phyloP scores from a whole-genome alignment of 2,888 invertebrate species.

The Stenodema calcarata region DNA sequence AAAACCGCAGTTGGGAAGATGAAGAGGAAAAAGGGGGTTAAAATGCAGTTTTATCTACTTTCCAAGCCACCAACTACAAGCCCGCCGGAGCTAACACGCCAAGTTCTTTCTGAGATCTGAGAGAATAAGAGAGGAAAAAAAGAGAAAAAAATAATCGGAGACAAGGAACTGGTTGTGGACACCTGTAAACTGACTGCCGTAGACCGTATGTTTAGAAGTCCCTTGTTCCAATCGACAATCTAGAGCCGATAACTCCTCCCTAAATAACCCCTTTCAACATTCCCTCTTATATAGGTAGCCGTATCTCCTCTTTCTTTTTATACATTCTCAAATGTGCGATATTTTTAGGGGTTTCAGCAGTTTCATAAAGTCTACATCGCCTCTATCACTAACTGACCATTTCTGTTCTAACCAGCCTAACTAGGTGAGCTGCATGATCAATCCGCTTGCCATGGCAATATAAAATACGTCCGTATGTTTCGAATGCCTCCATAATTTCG shows the following conservation, averaged over 20 bases:
- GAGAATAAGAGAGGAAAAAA: not conserved
- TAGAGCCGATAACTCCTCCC: slow-evolving; percentile 23
- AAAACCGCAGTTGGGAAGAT: not conserved
- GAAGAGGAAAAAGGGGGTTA: not conserved
- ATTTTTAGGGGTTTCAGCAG: too few relatives aligned
- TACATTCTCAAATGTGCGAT: not conserved
- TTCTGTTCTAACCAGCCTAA: too few relatives aligned
- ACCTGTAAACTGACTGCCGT: not conserved
- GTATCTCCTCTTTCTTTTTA: not conserved
- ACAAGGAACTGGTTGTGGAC: not conserved
- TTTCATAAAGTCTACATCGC: too few relatives aligned
- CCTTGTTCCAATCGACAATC: slow-evolving; percentile 20
- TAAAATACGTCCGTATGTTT: too few relatives aligned
- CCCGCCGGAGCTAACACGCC: not conserved
- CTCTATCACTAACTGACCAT: too few relatives aligned
- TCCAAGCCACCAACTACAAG: not conserved
- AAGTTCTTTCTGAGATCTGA: not conserved
- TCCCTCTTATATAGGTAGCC: not conserved
- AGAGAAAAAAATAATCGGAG: not conserved
- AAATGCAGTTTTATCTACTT: not conserved
- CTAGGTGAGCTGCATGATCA: too few relatives aligned
- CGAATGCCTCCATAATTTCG: too few relatives aligned
- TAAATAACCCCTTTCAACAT: not conserved
- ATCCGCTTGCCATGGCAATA: too few relatives aligned
- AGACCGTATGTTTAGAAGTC: not conserved